Conservation (phyloP, 2,797 vertebrate species). For the Lutjanus campechanus region DNA sequence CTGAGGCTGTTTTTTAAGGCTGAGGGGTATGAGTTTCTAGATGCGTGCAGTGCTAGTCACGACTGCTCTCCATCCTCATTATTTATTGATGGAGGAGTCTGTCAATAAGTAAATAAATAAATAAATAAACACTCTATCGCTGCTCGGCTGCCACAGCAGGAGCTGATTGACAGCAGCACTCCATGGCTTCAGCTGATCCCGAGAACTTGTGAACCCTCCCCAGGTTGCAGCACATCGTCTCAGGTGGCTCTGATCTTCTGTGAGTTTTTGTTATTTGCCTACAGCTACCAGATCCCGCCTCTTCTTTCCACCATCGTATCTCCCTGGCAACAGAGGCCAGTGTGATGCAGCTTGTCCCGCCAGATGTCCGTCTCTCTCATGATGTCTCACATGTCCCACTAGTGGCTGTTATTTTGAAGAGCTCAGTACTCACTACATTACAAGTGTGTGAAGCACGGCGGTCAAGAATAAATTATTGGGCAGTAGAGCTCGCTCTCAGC, state of each 20-base stretch:
- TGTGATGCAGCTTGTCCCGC: slow-evolving; percentile 49
- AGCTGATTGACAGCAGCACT: slow-evolving; percentile 61
- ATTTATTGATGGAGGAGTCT: slow-evolving; percentile 78
- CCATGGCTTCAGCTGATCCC: slow-evolving; percentile 29
- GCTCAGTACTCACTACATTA: slow-evolving; percentile 34
- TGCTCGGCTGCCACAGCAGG: slow-evolving; percentile 40
- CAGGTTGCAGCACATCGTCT: slow-evolving; percentile 40
- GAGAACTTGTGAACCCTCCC: slow-evolving; percentile 33
- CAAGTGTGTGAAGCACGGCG: slow-evolving; percentile 33
- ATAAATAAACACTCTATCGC: slow-evolving; percentile 55
- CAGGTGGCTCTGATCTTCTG: slow-evolving; percentile 24
- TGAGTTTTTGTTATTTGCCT: slow-evolving; percentile 28
- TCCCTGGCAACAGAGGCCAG: slow-evolving; percentile 68
- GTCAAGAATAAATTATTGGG: slow-evolving; percentile 59
- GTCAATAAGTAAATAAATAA: slow-evolving; percentile 75
- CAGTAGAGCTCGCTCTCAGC: slow-evolving; percentile 30
- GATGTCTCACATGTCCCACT: slow-evolving; percentile 50
- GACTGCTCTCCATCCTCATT: slow-evolving; percentile 76
- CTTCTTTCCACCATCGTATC: slow-evolving; percentile 42
- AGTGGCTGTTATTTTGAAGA: slow-evolving; percentile 49
- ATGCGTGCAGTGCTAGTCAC: slow-evolving; percentile 71
- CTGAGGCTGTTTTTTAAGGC: slow-evolving; percentile 45
- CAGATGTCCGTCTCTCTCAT: slow-evolving; percentile 62
- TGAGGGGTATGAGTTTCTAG: slow-evolving; percentile 44
- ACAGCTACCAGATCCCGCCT: slow-evolving; percentile 30